A percentile compares a stretch with the other conserved stretches of the same genome.
These are phyloP conservation scores for Limanda limanda DNA, from an alignment of 2,113 vertebrate species.

Conservation along the genomic window DNA sequence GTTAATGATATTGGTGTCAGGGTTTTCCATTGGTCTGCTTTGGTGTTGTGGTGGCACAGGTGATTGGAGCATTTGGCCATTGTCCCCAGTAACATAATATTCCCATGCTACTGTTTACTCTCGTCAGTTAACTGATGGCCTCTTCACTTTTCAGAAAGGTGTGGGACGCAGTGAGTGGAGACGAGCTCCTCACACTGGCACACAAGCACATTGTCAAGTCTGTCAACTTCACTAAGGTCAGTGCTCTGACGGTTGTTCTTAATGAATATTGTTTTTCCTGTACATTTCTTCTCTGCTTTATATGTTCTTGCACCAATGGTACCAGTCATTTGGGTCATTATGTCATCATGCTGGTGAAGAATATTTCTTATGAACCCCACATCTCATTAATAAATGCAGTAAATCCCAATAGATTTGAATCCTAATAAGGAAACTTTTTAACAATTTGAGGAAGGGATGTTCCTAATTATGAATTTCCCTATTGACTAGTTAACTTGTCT, in stretches of 20 bases:
- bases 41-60: no score
- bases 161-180: conserved; percentile 97
- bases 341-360: neutral
- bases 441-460: no score
- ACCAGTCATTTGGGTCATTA: no score
- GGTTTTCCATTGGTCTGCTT: no score
- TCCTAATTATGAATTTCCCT: no score
- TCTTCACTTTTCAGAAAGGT: conserved; percentile 89
- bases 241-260: neutral
- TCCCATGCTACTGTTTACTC: neutral
- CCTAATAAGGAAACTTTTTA: no score
- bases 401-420: no score
- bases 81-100: neutral
- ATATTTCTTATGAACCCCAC: neutral
- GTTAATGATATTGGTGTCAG: no score
- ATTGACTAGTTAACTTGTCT: no score
- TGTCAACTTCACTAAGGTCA: conserved; percentile 95
- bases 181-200: conserved; percentile 94
- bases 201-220: conserved; percentile 99
- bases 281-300: neutral
- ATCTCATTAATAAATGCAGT: neutral
- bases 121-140: neutral
- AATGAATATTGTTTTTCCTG: neutral
- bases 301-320: neutral
- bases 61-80: no score